Conservation (phyloP, 2,888 invertebrate species). For the Minunthozetes semirufus region DNA sequence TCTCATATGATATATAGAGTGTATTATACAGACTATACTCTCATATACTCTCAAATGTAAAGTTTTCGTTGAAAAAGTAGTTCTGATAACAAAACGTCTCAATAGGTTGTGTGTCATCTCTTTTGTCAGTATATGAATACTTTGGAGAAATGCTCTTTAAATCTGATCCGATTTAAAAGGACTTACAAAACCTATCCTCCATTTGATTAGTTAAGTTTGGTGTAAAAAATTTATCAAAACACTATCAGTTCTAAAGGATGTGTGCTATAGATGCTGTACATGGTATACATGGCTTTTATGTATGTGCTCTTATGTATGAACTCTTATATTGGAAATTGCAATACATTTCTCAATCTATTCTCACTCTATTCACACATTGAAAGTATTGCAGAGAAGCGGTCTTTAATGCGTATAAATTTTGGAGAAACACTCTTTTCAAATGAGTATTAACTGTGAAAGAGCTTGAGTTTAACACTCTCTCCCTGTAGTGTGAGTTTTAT, state of each 20-base stretch:
- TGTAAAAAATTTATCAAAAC: neutral
- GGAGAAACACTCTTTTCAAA: no score
- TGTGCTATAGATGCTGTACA: neutral
- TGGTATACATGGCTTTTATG: neutral
- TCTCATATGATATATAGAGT: no score
- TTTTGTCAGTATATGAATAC: neutral
- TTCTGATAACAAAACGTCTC: neutral
- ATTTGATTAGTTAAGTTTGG: neutral
- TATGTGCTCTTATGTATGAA: no score
- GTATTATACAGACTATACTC: neutral
- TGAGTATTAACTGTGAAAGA: neutral
- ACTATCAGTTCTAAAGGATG: neutral
- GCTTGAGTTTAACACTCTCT: neutral
- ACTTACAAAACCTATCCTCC: neutral
- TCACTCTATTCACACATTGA: no score
- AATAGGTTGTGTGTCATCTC: neutral
- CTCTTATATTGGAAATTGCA: no score
- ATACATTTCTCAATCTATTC: no score
- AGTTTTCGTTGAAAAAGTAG: neutral
- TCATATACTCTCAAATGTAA: neutral
- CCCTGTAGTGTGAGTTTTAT: neutral
- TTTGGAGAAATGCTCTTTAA: constrained; percentile 15
- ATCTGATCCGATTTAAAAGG: constrained; percentile 29
- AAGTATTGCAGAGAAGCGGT: neutral
- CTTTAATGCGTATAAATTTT: constrained; percentile 18